These are phyloP conservation scores for Meiosimyza decipiens DNA, from an alignment of 2,888 invertebrate genomes.

Conservation along the genomic window DNA sequence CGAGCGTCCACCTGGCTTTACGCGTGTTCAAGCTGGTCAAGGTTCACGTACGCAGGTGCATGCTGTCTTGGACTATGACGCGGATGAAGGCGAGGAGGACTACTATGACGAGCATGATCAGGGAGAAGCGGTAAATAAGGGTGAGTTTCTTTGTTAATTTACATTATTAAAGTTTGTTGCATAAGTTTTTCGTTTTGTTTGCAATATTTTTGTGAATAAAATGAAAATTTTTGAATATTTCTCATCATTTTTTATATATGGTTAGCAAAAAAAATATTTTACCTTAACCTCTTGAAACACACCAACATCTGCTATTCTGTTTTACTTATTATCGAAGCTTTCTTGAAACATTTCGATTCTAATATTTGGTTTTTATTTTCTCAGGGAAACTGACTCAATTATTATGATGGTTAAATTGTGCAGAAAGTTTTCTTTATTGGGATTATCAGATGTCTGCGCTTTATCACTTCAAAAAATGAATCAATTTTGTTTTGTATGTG, in stretches of 20 bases:
- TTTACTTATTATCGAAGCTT: no score
- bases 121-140: slow-evolving; percentile 49
- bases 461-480: no score
- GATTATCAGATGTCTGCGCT: no score
- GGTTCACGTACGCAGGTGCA: slow-evolving; percentile 69
- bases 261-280: no score
- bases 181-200: not conserved
- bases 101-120: slow-evolving; percentile 61
- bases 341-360: no score
- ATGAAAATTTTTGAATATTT: not conserved
- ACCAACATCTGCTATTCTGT: no score
- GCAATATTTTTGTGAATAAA: not conserved
- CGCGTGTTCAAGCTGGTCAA: slow-evolving; percentile 72
- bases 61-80: slow-evolving; percentile 66
- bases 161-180: not conserved
- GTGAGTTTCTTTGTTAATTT: slow-evolving; percentile 45
- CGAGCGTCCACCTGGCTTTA: slow-evolving; percentile 73
- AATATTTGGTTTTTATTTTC: no score
- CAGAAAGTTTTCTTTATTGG: no score
- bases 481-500: no score
- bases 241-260: not conserved
- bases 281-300: no score
- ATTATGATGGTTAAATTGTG: no score
- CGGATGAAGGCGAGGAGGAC: slow-evolving; percentile 64
- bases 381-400: no score